These are phyloP conservation scores for Heliconius ismenius DNA, from an alignment of 2,888 invertebrate species.

Conservation along the genomic window DNA sequence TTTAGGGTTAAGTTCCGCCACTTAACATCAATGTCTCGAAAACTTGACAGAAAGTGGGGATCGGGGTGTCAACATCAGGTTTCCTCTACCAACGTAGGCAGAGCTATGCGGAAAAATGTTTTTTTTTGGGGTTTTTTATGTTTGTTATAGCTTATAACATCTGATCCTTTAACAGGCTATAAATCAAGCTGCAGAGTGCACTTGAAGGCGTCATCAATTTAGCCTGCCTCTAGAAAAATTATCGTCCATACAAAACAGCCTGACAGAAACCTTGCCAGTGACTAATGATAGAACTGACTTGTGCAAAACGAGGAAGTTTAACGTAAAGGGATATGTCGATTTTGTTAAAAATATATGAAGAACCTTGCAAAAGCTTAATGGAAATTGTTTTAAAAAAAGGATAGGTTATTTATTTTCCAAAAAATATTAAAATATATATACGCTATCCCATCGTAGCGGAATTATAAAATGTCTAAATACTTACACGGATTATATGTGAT, in stretches of 20 bases:
- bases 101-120: background rate
- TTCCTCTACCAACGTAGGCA: no score
- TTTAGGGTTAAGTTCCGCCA: no score
- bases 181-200: constrained; percentile 41
- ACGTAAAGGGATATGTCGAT: background rate
- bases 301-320: constrained; percentile 12
- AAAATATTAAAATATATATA: no score
- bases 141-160: constrained; percentile 6
- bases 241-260: constrained; percentile 32
- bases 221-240: constrained; percentile 44
- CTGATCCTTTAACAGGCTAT: constrained; percentile 26
- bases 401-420: no score
- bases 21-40: no score
- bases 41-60: no score
- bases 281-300: constrained; percentile 30
- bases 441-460: no score
- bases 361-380: background rate
- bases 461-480: no score
- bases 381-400: background rate
- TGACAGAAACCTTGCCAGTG: constrained; percentile 24
- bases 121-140: background rate
- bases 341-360: background rate
- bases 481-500: no score
- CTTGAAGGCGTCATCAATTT: constrained; percentile 42
- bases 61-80: no score